Evolutionary conservation across 2,113 vertebrate species (phyloP).

Genomic region (Poeciliopsis prolifica): DNA sequence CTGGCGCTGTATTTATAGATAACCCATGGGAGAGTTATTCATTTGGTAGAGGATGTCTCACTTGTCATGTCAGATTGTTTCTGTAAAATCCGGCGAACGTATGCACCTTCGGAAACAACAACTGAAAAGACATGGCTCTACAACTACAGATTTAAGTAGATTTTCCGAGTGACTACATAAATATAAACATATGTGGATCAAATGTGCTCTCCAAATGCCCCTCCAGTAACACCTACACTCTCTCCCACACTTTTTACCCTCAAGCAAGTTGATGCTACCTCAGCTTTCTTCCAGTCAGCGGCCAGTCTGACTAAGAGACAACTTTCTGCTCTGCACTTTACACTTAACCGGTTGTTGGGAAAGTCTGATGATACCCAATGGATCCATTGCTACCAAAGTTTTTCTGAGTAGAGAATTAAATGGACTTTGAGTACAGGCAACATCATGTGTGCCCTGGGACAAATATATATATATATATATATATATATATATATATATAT

Average conservation of each 20-base stretch:
- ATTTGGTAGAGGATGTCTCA: slow-evolving; percentile 11
- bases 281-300: background rate
- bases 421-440: slow-evolving; percentile 4
- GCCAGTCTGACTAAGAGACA: slow-evolving; percentile 15
- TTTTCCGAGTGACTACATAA: background rate
- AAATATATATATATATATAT: slow-evolving; percentile 12
- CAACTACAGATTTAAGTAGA: background rate
- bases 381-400: slow-evolving; percentile 1
- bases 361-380: slow-evolving; percentile 6
- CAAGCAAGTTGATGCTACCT: background rate
- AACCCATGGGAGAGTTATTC: slow-evolving; percentile 3
- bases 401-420: slow-evolving; percentile 15
- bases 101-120: background rate
- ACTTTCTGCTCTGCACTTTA: background rate
- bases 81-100: slow-evolving; percentile 3
- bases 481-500: slow-evolving; percentile 10
- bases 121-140: background rate
- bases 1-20: slow-evolving; percentile 1
- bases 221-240: slow-evolving; percentile 6
- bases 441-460: background rate
- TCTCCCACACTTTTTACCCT: background rate
- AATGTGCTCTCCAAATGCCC: slow-evolving; percentile 12
- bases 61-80: slow-evolving; percentile 19
- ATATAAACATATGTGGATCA: background rate
- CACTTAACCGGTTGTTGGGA: slow-evolving; percentile 1